Base-by-base conservation (phyloP, 2,888 invertebrate genomes). In the Macroteleia sp. region DNA sequence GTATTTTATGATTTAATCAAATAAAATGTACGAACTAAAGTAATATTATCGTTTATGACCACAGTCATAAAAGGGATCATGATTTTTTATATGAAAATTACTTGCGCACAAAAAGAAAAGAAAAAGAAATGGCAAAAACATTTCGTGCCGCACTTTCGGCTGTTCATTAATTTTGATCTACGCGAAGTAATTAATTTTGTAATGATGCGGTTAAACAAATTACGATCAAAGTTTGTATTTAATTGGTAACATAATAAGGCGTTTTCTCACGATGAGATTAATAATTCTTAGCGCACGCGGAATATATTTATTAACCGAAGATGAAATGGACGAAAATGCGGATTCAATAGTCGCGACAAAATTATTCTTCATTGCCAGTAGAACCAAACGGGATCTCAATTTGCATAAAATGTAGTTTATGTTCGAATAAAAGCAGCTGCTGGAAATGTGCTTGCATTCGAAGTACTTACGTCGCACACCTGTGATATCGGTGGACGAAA, bases 401-500 rank as follows among this genome's bases (percentile, higher is more conserved):
- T 88, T 84, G 81, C 82, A 69, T 66, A 81, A 82, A 87, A 88
- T 88, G 86, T 83, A 83, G 86, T 88, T 88, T 85, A 81, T 81
- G 73, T 34, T 56, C 66, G 79, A 79, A 75, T 75, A 79, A 79
- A 75, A 74, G 70, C 83, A 81, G 79, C 80, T 69, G 74, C 54
- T 34, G 70, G 70, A 17, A 74, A 77, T 64, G 69, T 42, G 66
- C 59, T 46, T 44, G 57, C 57, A 57, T 67, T 62, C 22, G 34
- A 44, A 44, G 57, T 42, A 57, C 39, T 73, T 48, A 61, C 70
- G 61, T 62, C 62, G 73, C 42, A 30, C 73, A 78, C 69, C 69
- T 74, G 74, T 44, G 74, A 70, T 78, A 74, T 70, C 70, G 70
- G 62, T 46, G 73, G 69, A 61, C 64, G 74, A 71, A 56, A 74